Percentiles rank a stretch among this genome's conserved stretches.
phyloP scores from a whole-genome alignment of 2,797 vertebrate species.

The Limnodromus scolopaceus region DNA sequence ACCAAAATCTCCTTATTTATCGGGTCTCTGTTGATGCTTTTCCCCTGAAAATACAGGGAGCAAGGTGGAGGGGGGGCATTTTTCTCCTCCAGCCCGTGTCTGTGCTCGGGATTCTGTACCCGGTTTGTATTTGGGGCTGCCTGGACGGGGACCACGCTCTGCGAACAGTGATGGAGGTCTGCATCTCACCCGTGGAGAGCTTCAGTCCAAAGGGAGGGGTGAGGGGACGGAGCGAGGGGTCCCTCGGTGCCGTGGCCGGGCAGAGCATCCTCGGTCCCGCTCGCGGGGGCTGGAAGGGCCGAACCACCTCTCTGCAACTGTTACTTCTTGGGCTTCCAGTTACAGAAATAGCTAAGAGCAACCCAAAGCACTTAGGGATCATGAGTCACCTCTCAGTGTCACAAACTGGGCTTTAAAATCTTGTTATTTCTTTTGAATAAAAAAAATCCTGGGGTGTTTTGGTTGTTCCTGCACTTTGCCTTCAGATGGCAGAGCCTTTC shows the following conservation, averaged over 20 bases:
- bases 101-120: neutral
- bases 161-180: neutral
- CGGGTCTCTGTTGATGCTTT: neutral
- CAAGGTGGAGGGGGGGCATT: neutral
- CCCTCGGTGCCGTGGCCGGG: neutral
- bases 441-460: neutral
- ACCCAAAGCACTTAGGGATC: neutral
- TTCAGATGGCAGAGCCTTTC: neutral
- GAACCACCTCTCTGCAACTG: neutral
- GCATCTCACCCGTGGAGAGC: neutral
- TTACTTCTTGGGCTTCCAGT: neutral
- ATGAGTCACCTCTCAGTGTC: neutral
- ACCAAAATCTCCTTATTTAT: neutral
- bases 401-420: neutral
- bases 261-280: neutral
- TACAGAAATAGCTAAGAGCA: neutral
- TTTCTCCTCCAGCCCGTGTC: neutral
- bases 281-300: neutral
- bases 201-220: accelerated
- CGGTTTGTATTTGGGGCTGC: neutral
- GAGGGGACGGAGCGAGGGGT: accelerated
- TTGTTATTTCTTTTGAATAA: neutral
- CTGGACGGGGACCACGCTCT: neutral
- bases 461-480: neutral
- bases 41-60: neutral